Conservation (phyloP, 1,140 invertebrate species). For the Caenorhabditis brenneri region DNA sequence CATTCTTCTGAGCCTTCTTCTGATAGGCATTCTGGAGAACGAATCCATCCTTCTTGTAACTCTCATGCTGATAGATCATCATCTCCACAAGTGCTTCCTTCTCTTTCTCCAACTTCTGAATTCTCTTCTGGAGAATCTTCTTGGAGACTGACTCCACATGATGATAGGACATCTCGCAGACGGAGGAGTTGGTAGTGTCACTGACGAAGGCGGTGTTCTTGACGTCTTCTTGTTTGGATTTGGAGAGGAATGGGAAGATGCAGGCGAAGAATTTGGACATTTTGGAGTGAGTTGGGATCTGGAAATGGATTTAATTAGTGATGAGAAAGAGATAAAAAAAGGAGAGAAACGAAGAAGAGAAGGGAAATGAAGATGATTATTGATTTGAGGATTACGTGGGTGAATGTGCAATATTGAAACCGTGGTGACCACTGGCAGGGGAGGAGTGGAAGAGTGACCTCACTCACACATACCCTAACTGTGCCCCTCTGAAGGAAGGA, state of each 20-base stretch:
- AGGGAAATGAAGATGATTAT: too few relatives aligned
- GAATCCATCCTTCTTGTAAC: neutral
- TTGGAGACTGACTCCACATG: neutral
- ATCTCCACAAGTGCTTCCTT: neutral
- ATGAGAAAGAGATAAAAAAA: neutral
- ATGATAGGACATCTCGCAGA: neutral
- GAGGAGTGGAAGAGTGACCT: too few relatives aligned
- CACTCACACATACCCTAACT: too few relatives aligned
- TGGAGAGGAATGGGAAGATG: neutral
- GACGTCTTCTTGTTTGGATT: neutral
- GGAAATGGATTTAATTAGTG: neutral
- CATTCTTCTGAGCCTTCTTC: neutral
- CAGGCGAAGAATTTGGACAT: neutral
- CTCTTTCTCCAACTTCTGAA: conserved; percentile 4
- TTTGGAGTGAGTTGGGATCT: neutral
- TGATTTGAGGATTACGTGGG: too few relatives aligned
- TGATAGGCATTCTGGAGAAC: neutral
- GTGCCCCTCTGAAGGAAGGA: too few relatives aligned
- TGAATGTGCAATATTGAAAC: too few relatives aligned
- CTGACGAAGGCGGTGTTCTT: neutral
- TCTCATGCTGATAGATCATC: conserved; percentile 3
- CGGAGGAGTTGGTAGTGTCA: neutral
- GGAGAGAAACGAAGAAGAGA: neutral
- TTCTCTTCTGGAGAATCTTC: neutral
- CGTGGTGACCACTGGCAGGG: too few relatives aligned